Conservation (phyloP, 2,797 vertebrate species). For the Parotocinclus haroldoi region DNA sequence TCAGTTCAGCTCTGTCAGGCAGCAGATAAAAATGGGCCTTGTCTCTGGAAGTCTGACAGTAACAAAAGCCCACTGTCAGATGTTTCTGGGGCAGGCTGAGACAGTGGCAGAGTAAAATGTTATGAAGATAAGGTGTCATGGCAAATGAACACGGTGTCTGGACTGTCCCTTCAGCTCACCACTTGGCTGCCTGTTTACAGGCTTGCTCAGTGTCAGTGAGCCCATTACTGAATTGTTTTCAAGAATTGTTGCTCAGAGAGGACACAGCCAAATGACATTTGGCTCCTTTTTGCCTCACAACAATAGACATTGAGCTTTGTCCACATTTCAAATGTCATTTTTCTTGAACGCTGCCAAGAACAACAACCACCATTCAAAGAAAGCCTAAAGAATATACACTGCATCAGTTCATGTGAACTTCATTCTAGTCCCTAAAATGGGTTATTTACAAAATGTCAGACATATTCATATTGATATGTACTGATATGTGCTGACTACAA, state of each 20-base stretch:
- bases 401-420: constrained; percentile 14
- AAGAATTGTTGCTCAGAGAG: constrained; percentile 19
- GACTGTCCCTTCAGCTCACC: constrained; percentile 28
- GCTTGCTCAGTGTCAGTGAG: constrained; percentile 18
- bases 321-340: constrained; percentile 12
- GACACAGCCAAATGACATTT: constrained; percentile 43
- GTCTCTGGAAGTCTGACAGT: constrained; percentile 47
- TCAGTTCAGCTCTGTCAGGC: constrained; percentile 45
- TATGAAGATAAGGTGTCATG: constrained; percentile 46
- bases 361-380: constrained; percentile 6
- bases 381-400: not conserved
- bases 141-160: constrained; percentile 36
- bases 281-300: constrained; percentile 28
- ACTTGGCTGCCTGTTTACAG: constrained; percentile 33
- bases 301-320: constrained; percentile 16
- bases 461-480: too few relatives aligned
- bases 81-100: constrained; percentile 34
- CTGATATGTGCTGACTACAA: too few relatives aligned
- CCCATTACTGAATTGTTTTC: constrained; percentile 29
- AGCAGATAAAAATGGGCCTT: constrained; percentile 39
- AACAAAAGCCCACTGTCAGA: constrained; percentile 51
- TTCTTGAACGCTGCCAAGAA: constrained; percentile 21
- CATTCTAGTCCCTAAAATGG: constrained; percentile 1
- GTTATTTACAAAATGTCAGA: not conserved
- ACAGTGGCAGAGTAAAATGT: constrained; percentile 47